These are phyloP conservation scores for Harmothoe impar DNA, from an alignment of 2,888 invertebrate species.

Conservation along the genomic window DNA sequence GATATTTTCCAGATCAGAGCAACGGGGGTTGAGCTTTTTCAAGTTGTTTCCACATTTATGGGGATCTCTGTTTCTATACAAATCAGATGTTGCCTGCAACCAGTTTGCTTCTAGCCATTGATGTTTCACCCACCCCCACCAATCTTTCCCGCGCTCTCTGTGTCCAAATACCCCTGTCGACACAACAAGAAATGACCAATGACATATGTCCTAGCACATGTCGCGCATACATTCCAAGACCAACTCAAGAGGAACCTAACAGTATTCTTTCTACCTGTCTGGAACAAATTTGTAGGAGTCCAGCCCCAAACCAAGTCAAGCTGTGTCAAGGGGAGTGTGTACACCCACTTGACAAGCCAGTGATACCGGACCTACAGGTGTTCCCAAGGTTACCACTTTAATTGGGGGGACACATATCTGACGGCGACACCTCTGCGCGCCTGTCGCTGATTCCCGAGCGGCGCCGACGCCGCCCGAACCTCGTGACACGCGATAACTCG, in stretches of 20 bases:
- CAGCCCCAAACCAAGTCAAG: slow-evolving; percentile 1
- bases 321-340: not conserved
- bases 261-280: slow-evolving; percentile 26
- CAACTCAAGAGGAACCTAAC: not conserved
- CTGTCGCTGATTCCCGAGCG: slow-evolving; percentile 26
- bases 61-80: not conserved
- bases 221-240: not conserved
- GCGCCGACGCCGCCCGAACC: not conserved
- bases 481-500: slow-evolving; percentile 49
- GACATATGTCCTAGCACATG: not conserved
- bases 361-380: slow-evolving; percentile 39
- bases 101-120: too few species aligned
- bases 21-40: not conserved
- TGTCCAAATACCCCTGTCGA: too few species aligned
- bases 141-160: too few species aligned
- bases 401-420: slow-evolving; percentile 53
- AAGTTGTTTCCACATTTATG: not conserved
- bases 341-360: not conserved
- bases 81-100: not conserved
- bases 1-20: not conserved
- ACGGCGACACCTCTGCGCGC: slow-evolving; percentile 15
- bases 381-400: slow-evolving; percentile 1
- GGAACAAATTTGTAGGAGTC: slow-evolving; percentile 26
- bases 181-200: too few species aligned
- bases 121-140: too few species aligned